Evolutionary conservation across 2,888 invertebrate genomes (phyloP).

Genomic region (Yponomeuta plumbellus): DNA sequence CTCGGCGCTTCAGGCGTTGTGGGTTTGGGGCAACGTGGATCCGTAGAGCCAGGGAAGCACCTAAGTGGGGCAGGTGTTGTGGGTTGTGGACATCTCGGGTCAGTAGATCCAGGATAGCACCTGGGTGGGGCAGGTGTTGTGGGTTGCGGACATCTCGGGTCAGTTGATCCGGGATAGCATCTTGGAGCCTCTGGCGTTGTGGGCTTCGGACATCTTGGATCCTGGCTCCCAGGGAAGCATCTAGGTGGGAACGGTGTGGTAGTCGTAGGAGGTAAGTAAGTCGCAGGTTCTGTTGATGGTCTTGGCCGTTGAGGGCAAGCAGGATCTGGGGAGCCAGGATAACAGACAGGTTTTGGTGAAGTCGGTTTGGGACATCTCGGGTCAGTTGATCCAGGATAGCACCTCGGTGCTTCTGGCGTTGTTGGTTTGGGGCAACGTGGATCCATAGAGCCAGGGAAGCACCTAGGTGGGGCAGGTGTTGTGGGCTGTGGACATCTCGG

Average conservation of each 20-base stretch:
- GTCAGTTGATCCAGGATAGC: slow-evolving; percentile 27
- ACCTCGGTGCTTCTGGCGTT: slow-evolving; percentile 21
- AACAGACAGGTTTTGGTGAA: slow-evolving; percentile 28
- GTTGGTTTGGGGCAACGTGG: slow-evolving; percentile 28
- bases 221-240: slow-evolving; percentile 37
- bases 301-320: slow-evolving; percentile 43
- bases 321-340: slow-evolving; percentile 47
- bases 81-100: slow-evolving; percentile 26
- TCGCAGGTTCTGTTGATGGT: slow-evolving; percentile 33
- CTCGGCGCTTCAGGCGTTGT: slow-evolving; percentile 30
- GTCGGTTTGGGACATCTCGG: slow-evolving; percentile 44
- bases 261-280: slow-evolving; percentile 33
- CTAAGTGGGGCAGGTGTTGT: slow-evolving; percentile 30
- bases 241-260: slow-evolving; percentile 24
- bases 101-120: slow-evolving; percentile 25
- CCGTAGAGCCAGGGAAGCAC: slow-evolving; percentile 37
- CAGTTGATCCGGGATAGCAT: slow-evolving; percentile 29
- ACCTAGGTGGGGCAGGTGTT: slow-evolving; percentile 21
- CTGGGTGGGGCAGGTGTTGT: slow-evolving; percentile 26
- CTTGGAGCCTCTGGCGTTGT: slow-evolving; percentile 30
- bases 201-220: slow-evolving; percentile 37
- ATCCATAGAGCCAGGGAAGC: slow-evolving; percentile 45
- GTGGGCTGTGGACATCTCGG: slow-evolving; percentile 31
- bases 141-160: slow-evolving; percentile 28
- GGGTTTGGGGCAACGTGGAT: slow-evolving; percentile 37